phyloP scores from a whole-genome alignment of 1,140 invertebrate genomes.

The Zaprionus ghesquierei region DNA sequence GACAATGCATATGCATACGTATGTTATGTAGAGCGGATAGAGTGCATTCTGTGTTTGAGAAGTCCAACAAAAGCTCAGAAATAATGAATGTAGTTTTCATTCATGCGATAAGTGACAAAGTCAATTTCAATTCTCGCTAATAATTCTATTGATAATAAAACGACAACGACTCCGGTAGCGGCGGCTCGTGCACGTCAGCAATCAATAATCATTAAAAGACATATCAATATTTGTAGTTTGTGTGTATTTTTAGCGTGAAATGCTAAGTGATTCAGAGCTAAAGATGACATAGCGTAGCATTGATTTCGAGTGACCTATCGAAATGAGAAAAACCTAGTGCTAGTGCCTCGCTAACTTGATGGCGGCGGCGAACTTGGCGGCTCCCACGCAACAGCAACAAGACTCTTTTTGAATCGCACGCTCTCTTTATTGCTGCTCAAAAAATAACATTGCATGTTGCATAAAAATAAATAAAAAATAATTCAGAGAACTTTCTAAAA shows the following conservation, averaged over 20 bases:
- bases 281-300: neutral
- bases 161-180: too few species aligned
- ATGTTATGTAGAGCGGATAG: slow-evolving; percentile 19
- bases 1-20: neutral
- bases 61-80: slow-evolving; percentile 24
- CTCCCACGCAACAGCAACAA: slow-evolving; percentile 69
- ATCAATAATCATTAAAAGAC: slow-evolving; percentile 67
- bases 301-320: neutral
- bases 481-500: slow-evolving; percentile 69
- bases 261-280: slow-evolving; percentile 47
- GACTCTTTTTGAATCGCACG: slow-evolving; percentile 18
- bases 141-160: slow-evolving; percentile 48
- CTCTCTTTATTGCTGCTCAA: slow-evolving; percentile 47
- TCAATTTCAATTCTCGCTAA: slow-evolving; percentile 26
- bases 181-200: slow-evolving; percentile 53
- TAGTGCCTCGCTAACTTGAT: neutral
- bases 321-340: slow-evolving; percentile 8
- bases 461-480: slow-evolving; percentile 57
- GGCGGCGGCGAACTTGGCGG: slow-evolving; percentile 49
- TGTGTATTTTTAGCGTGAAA: neutral
- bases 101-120: slow-evolving; percentile 35
- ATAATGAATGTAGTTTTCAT: slow-evolving; percentile 39
- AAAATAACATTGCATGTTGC: slow-evolving; percentile 63
- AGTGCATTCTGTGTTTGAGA: slow-evolving; percentile 43
- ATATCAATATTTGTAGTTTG: slow-evolving; percentile 12